phyloP scores from a whole-genome alignment of 2,113 vertebrate species.

The Heteronetta atricapilla region DNA sequence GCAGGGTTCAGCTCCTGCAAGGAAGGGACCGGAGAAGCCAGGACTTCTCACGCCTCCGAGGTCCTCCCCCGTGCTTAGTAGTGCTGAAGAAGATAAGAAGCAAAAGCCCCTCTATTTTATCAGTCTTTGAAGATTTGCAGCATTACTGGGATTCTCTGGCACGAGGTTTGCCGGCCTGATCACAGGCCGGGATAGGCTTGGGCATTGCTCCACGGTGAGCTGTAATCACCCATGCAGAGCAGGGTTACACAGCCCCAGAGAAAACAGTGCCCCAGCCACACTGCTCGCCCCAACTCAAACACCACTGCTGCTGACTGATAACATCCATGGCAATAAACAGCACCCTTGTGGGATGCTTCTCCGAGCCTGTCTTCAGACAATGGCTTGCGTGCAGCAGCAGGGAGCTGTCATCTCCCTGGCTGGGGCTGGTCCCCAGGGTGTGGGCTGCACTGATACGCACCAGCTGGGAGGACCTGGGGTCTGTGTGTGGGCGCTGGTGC shows the following conservation, averaged over 20 bases:
- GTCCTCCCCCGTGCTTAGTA: neutral
- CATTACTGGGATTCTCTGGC: conserved; percentile 51
- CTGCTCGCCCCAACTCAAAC: neutral
- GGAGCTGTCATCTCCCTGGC: neutral
- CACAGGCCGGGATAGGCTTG: neutral
- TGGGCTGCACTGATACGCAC: neutral
- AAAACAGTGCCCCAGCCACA: neutral
- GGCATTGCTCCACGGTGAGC: neutral
- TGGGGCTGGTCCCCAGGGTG: neutral
- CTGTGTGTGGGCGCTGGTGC: neutral
- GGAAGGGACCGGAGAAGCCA: neutral
- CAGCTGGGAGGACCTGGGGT: neutral
- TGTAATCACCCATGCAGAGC: neutral
- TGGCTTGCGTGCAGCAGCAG: neutral
- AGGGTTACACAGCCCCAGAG: neutral
- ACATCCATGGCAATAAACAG: rapidly evolving
- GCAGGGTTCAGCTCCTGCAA: conserved; percentile 1
- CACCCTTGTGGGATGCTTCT: neutral
- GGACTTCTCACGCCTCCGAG: neutral
- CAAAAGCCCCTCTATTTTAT: conserved; percentile 28
- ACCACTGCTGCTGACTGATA: neutral
- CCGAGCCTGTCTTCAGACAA: neutral
- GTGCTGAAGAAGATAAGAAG: conserved; percentile 45
- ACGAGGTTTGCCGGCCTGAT: neutral
- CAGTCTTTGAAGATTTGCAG: conserved; percentile 49